Evolutionary conservation across 2,888 invertebrate species (phyloP).

Genomic region (Microlaimidae sp.): DNA sequence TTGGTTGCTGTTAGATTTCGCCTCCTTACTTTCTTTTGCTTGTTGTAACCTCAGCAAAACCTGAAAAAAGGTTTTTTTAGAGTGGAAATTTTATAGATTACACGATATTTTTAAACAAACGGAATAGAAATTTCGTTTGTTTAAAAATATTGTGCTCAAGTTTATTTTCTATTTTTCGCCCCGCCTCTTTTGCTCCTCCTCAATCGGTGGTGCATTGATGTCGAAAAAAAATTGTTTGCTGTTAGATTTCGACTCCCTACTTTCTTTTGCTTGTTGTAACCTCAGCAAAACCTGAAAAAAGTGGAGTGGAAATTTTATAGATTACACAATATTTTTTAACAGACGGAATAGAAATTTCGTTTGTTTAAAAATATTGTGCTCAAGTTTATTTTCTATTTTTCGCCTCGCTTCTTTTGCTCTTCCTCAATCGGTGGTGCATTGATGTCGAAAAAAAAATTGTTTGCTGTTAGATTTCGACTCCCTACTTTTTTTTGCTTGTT

Average conservation of each 20-base stretch:
- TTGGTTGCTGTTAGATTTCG: conserved; percentile 41
- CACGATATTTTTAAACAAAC: too few relatives aligned
- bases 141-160: too few relatives aligned
- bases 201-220: conserved; percentile 45
- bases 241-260: conserved; percentile 19
- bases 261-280: conserved; percentile 12
- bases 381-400: too few relatives aligned
- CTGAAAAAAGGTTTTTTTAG: too few relatives aligned
- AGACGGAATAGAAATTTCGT: too few relatives aligned
- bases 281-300: too few relatives aligned
- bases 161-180: too few relatives aligned
- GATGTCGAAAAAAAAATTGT: conserved; percentile 83
- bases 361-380: too few relatives aligned
- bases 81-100: too few relatives aligned
- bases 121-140: too few relatives aligned
- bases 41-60: not conserved
- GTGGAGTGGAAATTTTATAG: too few relatives aligned
- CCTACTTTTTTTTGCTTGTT: conserved; percentile 12
- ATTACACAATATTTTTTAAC: too few relatives aligned
- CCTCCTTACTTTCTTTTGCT: conserved; percentile 17
- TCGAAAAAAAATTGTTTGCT: conserved; percentile 66
- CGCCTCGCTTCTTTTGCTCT: conserved; percentile 2
- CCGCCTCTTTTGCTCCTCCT: not conserved
- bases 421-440: conserved; percentile 37
- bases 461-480: conserved; percentile 19